Base-by-base conservation (phyloP, 2,888 invertebrate genomes). In the Plebejus melissa region DNA sequence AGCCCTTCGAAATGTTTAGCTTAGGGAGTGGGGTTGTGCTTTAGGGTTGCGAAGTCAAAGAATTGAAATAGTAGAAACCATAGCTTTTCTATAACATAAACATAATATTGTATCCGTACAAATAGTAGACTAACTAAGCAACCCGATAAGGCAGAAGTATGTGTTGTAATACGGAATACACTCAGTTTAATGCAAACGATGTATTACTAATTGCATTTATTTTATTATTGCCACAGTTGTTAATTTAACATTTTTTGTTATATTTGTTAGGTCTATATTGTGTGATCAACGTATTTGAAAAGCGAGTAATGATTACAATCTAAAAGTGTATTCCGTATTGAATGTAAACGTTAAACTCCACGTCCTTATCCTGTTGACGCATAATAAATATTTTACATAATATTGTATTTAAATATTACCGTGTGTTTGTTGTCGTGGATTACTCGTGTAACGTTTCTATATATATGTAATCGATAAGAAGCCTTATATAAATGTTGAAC, bases 321-420 rank as follows among this genome's bases (percentile, higher is more conserved):
- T 54, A 16, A 16, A 54, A 54, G 60, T 28, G 60, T 11, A 60
- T 60, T 60, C 28, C 60, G 60, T 60, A 28, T 60, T 60, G 60
- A 60, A 22, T 22, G 28, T 22, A 57, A 13, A 70, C 16, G 11
- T 28, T 4, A 60, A 11, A 22, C 75, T 70, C 70, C 77, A 78
- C 78, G 72, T 78, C 77, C 78, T 80, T 82, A 82, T 86, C 88
- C 87, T 91, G 90, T 93, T 91, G 88, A 91, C 84, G 92, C 91
- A 92, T 91, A 91, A 92, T 92, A 91, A 87, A 87, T 86, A 81
- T 82, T 85, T 81, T 83, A 84, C 79, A 81, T 87, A 80, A 81
- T 87, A 80, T 82, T 79, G 78, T 80, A 78, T 81, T 82, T 82
- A 81, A 80, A 82, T 81, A 65, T 80, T 80, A 80, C 80, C 76